Percentiles rank a stretch among this genome's conserved stretches.
Evolutionary conservation across 2,797 vertebrate species (phyloP).

Genomic region (Gambusia yucatana): DNA sequence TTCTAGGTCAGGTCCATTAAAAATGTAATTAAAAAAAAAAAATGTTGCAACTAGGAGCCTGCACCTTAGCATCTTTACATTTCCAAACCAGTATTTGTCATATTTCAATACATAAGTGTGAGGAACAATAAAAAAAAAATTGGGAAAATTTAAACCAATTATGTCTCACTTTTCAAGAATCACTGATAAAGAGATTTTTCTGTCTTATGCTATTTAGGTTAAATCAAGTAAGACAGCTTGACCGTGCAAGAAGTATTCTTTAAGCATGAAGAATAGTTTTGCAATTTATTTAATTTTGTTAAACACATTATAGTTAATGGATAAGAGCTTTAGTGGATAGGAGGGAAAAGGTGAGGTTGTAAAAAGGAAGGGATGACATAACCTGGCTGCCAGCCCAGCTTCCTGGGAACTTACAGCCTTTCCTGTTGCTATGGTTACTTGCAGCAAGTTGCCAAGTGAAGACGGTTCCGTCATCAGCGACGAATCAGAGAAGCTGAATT

Average conservation of each 20-base stretch:
- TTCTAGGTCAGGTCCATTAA: too few relatives aligned
- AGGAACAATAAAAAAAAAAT: too few relatives aligned
- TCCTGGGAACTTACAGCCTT: constrained; percentile 83
- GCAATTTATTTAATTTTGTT: background rate
- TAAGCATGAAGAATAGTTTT: background rate
- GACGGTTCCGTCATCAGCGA: constrained; percentile 96
- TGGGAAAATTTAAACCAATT: too few relatives aligned
- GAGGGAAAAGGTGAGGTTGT: constrained; percentile 55
- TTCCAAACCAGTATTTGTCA: too few relatives aligned
- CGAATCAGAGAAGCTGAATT: constrained; percentile 92
- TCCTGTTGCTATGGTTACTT: constrained; percentile 98
- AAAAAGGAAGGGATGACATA: constrained; percentile 76
- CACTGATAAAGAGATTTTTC: background rate
- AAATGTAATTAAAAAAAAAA: too few relatives aligned
- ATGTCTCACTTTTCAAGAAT: too few relatives aligned
- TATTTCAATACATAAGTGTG: too few relatives aligned
- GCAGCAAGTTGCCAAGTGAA: constrained; percentile 94
- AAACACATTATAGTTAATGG: constrained; percentile 29
- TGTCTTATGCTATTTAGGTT: background rate
- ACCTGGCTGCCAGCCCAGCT: constrained; percentile 82
- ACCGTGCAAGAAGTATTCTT: background rate
- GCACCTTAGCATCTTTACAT: too few relatives aligned
- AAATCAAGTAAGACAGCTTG: background rate
- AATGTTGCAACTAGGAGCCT: too few relatives aligned
- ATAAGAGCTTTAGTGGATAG: constrained; percentile 6